Base-by-base conservation (phyloP, 2,113 vertebrate species). In the Orycteropus afer region DNA sequence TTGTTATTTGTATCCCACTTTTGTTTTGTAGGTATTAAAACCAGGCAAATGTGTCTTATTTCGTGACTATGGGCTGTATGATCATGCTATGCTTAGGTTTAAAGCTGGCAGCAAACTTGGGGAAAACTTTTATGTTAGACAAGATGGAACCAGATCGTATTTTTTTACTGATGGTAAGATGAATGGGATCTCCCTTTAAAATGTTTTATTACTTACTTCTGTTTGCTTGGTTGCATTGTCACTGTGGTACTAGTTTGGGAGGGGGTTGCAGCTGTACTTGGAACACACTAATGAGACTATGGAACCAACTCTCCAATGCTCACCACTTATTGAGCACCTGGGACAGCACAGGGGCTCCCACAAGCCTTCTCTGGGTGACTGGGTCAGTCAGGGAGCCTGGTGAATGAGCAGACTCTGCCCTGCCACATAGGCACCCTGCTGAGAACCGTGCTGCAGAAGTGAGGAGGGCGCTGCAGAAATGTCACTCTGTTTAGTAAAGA, bases 1-100 rank as follows among this genome's bases (percentile, higher is more conserved):
- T 14, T 94, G 34, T 97, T 69, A 96, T 22, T 1, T 40, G 0
- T 40, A 0, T 25, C 53, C 1, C 96, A 32, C 13, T 98, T 97
- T 18, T 92, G 7, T 90, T 61, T 96, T 61, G 1, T 92, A 99
- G 99, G 99, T 99, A 0, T 95, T 99, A 96, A 99, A 99, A 95
- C 99, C 99, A 76, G 99, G 99, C 59, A 99, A 98, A 86, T 96
- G 98, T 25, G 97, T 99, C 74, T 97, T 99, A 71, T 99, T 99
- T 97, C 98, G 99, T 71, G 99, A 99, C 98, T 99, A 99, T 32
- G 99, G 99, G 17, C 98, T 99, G 0, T 93, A 99, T 55, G 99
- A 99, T 90, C 99, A 99, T 55, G 98, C 99, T 84, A 99, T 99
- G 99, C 98, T 99, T 40, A 98, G 99, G 51, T 99, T 99, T 98